phyloP scores from a whole-genome alignment of 1,140 invertebrate species.

The Ceratoteleas bidentatus region DNA sequence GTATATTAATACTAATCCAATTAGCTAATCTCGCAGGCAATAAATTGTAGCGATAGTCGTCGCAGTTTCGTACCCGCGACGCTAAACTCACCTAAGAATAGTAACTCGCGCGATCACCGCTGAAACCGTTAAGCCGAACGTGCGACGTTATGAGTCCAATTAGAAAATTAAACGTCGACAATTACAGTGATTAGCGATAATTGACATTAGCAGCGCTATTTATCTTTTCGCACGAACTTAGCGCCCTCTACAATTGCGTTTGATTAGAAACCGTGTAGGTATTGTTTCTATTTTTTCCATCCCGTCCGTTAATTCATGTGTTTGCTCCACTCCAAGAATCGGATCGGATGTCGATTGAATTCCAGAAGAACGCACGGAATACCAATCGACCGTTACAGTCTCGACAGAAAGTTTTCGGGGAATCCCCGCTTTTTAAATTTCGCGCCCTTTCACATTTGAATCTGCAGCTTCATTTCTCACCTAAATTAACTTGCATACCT shows the following conservation, averaged over 20 bases:
- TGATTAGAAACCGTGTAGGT: constrained; percentile 56
- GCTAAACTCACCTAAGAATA: constrained; percentile 40
- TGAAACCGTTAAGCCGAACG: constrained; percentile 38
- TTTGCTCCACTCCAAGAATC: constrained; percentile 25
- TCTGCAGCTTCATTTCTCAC: too few species aligned
- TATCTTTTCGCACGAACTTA: constrained; percentile 63
- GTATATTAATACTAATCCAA: constrained; percentile 31
- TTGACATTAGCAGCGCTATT: constrained; percentile 72
- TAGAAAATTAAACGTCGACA: constrained; percentile 72
- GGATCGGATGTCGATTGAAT: constrained; percentile 35
- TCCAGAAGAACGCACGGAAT: neutral
- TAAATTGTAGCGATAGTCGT: constrained; percentile 20
- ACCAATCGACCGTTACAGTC: neutral
- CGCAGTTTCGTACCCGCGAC: constrained; percentile 15
- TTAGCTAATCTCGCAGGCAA: constrained; percentile 37
- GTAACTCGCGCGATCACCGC: constrained; percentile 17
- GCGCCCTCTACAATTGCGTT: constrained; percentile 65
- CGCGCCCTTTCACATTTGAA: neutral
- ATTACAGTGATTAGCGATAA: constrained; percentile 75
- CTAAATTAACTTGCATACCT: too few species aligned
- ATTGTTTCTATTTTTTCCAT: constrained; percentile 47
- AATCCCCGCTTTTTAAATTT: neutral
- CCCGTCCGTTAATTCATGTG: constrained; percentile 22
- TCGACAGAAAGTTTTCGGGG: neutral
- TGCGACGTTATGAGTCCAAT: constrained; percentile 67